Percentiles rank a stretch among this genome's conserved stretches.
These are phyloP conservation scores for Amphiura filiformis DNA, from an alignment of 35 echinoderm and acorn worm species.

Conservation along the genomic window DNA sequence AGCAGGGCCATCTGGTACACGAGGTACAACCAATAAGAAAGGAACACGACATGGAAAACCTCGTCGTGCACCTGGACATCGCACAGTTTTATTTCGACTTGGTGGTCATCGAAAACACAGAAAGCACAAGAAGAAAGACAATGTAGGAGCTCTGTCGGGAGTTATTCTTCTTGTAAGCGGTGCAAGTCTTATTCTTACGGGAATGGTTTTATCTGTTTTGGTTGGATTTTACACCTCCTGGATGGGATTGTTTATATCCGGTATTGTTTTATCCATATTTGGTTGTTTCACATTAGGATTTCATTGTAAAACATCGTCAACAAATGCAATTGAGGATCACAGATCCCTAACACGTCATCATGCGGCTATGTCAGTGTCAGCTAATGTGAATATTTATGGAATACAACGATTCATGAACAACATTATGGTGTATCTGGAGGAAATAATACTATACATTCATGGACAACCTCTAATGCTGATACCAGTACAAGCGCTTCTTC, in stretches of 20 bases:
- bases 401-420: not conserved
- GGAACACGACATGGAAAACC: not conserved
- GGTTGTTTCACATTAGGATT: not conserved
- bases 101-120: not conserved
- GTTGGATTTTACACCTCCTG: not conserved
- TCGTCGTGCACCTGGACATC: not conserved
- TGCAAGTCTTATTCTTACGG: not conserved
- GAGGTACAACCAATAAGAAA: not conserved
- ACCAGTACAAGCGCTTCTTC: too few relatives aligned
- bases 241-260: not conserved
- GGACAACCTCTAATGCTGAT: not conserved
- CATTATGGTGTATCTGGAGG: not conserved
- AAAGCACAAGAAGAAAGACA: not conserved
- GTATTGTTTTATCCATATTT: not conserved
- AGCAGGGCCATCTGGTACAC: not conserved
- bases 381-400: slow-evolving; percentile 1
- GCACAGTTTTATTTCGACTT: not conserved
- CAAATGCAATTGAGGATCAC: not conserved
- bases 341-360: not conserved
- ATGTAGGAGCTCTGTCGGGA: not conserved
- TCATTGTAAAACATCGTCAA: not conserved
- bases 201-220: not conserved
- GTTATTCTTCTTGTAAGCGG: not conserved
- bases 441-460: not conserved
- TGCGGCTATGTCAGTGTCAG: not conserved